Conservation (phyloP, 1,140 invertebrate species). For the Drosophila grimshawi region DNA sequence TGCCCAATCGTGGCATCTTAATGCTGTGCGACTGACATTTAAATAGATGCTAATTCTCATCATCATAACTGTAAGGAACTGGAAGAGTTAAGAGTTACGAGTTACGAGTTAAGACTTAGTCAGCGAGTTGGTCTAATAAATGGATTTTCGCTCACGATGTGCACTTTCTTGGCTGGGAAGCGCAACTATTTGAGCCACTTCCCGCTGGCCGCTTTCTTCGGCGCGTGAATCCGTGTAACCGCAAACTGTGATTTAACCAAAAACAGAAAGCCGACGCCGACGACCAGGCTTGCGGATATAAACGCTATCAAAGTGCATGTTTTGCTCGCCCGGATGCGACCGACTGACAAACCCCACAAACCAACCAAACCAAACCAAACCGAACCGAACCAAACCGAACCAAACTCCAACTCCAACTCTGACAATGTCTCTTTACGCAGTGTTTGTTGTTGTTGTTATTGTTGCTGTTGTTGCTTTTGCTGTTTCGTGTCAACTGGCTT, state of each 20-base stretch:
- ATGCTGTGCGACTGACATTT: slow-evolving; percentile 72
- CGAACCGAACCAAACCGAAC: not conserved
- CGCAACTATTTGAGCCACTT: slow-evolving; percentile 44
- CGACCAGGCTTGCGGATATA: slow-evolving; percentile 74
- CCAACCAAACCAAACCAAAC: not conserved
- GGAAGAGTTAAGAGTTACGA: not conserved
- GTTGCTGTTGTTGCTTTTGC: slow-evolving; percentile 40
- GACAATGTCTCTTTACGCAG: slow-evolving; percentile 73
- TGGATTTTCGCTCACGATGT: slow-evolving; percentile 54
- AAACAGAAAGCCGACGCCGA: slow-evolving; percentile 62
- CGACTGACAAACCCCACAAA: slow-evolving; percentile 18
- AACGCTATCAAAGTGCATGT: slow-evolving; percentile 74
- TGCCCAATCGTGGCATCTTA: slow-evolving; percentile 78
- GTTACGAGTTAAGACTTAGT: not conserved
- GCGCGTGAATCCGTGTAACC: slow-evolving; percentile 82
- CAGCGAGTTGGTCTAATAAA: slow-evolving; percentile 54
- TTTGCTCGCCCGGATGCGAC: slow-evolving; percentile 75
- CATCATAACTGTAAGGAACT: slow-evolving; percentile 58
- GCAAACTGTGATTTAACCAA: slow-evolving; percentile 80
- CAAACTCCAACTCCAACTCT: slow-evolving; percentile 55
- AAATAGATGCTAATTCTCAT: slow-evolving; percentile 80
- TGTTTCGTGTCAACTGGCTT: slow-evolving; percentile 73
- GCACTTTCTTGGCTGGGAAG: slow-evolving; percentile 24
- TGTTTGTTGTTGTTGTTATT: slow-evolving; percentile 25
- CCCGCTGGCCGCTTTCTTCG: slow-evolving; percentile 79